Conservation (phyloP, 1,140 invertebrate species). For the Mamestra configurata region DNA sequence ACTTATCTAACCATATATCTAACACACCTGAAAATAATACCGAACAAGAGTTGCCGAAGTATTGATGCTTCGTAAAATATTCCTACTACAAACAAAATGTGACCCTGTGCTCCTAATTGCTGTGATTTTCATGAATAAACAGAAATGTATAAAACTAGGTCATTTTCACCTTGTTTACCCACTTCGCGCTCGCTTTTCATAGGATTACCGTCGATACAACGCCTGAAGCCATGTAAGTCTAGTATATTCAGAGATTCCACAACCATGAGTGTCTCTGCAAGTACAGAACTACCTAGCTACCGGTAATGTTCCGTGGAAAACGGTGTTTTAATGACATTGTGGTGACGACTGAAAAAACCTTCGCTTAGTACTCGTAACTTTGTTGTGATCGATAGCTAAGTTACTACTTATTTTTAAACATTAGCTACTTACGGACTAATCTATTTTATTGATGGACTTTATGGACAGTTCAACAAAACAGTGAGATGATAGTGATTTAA, state of each 20-base stretch:
- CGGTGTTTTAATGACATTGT: too few species aligned
- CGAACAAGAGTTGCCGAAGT: not conserved
- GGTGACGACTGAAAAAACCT: too few species aligned
- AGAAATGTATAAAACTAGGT: slow-evolving; percentile 36
- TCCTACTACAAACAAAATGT: slow-evolving; percentile 11
- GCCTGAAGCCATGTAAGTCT: slow-evolving; percentile 46
- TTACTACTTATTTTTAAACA: not conserved
- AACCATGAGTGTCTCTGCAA: slow-evolving; percentile 7
- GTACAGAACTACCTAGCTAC: slow-evolving; percentile 4
- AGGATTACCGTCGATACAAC: slow-evolving; percentile 39
- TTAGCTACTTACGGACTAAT: not conserved
- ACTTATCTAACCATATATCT: too few species aligned
- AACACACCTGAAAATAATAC: too few species aligned
- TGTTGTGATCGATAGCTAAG: not conserved
- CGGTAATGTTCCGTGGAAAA: too few species aligned
- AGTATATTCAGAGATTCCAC: slow-evolving; percentile 41
- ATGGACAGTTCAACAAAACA: not conserved
- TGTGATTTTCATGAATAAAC: slow-evolving; percentile 36
- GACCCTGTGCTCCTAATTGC: slow-evolving; percentile 10
- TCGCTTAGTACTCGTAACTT: too few species aligned
- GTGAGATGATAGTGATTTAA: not conserved
- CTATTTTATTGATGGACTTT: not conserved
- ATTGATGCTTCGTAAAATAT: not conserved
- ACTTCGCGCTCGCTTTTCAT: slow-evolving; percentile 42
- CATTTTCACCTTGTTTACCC: slow-evolving; percentile 30